A percentile compares a stretch with the other conserved stretches of the same genome.
Conservation (phyloP, 2,113 vertebrate species). For the Petromus typicus region DNA sequence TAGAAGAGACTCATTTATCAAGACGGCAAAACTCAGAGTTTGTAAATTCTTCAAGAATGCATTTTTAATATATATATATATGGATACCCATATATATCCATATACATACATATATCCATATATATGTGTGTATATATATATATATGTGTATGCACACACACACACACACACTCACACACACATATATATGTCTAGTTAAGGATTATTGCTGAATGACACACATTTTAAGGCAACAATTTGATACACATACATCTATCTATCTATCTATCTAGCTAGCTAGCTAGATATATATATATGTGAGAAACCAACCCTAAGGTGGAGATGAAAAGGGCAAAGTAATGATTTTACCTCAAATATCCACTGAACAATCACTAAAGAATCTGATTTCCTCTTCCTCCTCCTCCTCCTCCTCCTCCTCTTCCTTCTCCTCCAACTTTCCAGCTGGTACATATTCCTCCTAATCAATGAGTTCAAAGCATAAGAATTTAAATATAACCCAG, state of each 20-base stretch:
- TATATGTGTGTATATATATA: too few relatives aligned
- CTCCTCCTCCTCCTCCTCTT: too few relatives aligned
- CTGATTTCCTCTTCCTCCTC: not conserved
- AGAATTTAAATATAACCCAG: slow-evolving; percentile 56
- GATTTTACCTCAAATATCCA: not conserved
- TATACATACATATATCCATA: too few relatives aligned
- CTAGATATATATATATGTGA: not conserved
- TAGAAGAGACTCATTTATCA: not conserved
- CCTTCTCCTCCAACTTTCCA: not conserved
- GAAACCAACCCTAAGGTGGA: not conserved
- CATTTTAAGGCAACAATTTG: slow-evolving; percentile 55
- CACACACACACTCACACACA: too few relatives aligned
- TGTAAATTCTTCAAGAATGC: not conserved
- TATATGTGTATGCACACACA: too few relatives aligned
- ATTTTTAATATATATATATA: too few relatives aligned
- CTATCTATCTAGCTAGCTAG: too few relatives aligned
- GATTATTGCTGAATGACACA: slow-evolving; percentile 68
- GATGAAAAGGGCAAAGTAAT: not conserved
- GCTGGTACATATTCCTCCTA: not conserved
- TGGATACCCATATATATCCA: too few relatives aligned
- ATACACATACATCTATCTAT: too few relatives aligned
- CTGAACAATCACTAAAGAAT: not conserved
- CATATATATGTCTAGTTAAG: too few relatives aligned
- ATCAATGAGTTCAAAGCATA: slow-evolving; percentile 44
- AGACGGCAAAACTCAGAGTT: not conserved